Conservation (phyloP, 2,888 invertebrate genomes). For the Zootermopsis nevadensis region DNA sequence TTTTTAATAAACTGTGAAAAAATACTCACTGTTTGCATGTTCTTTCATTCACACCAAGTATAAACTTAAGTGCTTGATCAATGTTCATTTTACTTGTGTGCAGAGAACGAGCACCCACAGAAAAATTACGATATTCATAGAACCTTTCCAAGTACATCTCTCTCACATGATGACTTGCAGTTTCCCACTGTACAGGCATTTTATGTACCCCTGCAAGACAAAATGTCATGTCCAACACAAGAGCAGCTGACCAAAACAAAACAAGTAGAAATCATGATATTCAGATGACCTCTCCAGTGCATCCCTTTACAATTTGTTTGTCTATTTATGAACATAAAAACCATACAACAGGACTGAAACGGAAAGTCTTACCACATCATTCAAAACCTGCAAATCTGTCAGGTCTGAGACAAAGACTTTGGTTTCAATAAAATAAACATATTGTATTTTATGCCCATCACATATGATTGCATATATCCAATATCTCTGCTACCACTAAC, state of each 20-base stretch:
- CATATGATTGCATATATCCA: no score
- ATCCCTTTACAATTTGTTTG: neutral
- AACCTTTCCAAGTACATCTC: slow-evolving; percentile 80
- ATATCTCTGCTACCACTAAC: no score
- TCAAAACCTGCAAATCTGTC: no score
- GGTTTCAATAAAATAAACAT: no score
- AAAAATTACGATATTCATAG: slow-evolving; percentile 79
- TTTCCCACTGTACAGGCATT: slow-evolving; percentile 85
- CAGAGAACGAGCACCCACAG: slow-evolving; percentile 74
- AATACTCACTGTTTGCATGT: slow-evolving; percentile 71
- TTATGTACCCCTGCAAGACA: slow-evolving; percentile 81
- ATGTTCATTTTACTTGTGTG: slow-evolving; percentile 78
- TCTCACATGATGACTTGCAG: slow-evolving; percentile 75
- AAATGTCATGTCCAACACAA: neutral
- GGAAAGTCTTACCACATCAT: no score
- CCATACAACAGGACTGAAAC: no score
- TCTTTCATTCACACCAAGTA: slow-evolving; percentile 73
- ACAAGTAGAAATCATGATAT: no score
- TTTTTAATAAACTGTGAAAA: neutral
- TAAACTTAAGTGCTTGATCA: slow-evolving; percentile 81
- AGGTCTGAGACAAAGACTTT: no score
- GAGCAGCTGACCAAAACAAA: no score
- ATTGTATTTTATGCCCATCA: no score
- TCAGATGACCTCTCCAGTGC: neutral
- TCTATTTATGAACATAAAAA: no score